Percentiles rank a stretch among this genome's conserved stretches.
Evolutionary conservation across 2,888 invertebrate species (phyloP).

Genomic region (Pemphredon lugubris): DNA sequence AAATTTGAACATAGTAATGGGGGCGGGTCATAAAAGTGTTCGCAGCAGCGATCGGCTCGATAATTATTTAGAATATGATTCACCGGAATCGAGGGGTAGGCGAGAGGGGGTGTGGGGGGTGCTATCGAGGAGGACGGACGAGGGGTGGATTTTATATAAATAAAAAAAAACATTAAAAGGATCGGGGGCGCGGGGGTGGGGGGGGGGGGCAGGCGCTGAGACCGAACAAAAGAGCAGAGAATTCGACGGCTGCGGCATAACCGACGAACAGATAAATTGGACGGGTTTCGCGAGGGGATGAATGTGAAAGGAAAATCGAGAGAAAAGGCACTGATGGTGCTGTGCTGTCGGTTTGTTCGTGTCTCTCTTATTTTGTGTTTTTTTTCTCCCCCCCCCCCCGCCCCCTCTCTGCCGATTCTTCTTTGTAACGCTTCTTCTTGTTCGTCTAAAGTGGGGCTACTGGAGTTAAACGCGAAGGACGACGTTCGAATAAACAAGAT

Average conservation of each 20-base stretch:
- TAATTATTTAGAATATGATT: conserved; percentile 56
- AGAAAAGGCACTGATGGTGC: conserved; percentile 8
- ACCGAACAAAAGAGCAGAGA: conserved; percentile 50
- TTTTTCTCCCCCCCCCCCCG: conserved; percentile 15
- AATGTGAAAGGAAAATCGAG: conserved; percentile 18
- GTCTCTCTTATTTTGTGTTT: conserved; percentile 21
- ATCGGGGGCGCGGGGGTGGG: background rate
- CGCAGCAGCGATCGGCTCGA: conserved; percentile 30
- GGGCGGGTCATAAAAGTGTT: conserved; percentile 45
- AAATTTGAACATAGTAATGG: conserved; percentile 36
- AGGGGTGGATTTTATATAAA: conserved; percentile 3
- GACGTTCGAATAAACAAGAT: background rate
- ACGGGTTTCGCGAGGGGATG: conserved; percentile 47
- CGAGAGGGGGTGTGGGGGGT: conserved; percentile 25
- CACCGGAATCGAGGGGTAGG: conserved; percentile 38
- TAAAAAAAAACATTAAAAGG: conserved; percentile 16
- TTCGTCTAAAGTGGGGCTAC: conserved; percentile 30
- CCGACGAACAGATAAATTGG: conserved; percentile 65
- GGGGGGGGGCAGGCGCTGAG: conserved; percentile 2
- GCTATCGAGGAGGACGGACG: background rate
- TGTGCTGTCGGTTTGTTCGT: too few species aligned
- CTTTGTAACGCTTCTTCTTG: conserved; percentile 33
- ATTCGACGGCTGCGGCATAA: conserved; percentile 57
- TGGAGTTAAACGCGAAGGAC: conserved; percentile 22
- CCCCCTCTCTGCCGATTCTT: too few species aligned